Evolutionary conservation across 2,888 invertebrate species (phyloP), one percentile per base, ranked within the genome.

Genomic region (Cheilosia scutellata): DNA sequence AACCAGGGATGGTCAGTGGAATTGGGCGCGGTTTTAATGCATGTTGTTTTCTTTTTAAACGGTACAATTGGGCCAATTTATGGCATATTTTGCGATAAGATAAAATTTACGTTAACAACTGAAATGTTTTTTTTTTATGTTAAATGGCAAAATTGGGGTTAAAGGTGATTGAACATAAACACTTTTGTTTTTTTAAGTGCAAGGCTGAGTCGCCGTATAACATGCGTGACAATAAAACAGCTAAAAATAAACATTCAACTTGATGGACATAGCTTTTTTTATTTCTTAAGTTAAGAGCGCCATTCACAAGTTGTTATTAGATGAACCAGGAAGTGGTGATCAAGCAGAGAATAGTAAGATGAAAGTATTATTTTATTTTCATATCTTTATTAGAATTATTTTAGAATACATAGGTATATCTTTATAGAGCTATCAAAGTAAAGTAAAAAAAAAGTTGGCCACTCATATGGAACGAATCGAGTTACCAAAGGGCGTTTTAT

Each of bases 141-240:
- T 25, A 13, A 51, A 5, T 27, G 51, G 3, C 27, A 9, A 53
- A 70, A 70, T 62, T 76, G 60, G 62, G 84, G 84, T 80, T 80
- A 80, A 49, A 75, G 84, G 75, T 84, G 84, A 75, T 57, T 75
- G 75, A 71, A 76, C 80, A 80, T 60, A 27, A 51, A 27, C 51
- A 27, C 9, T 72, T 31, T 70, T 65, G 58, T 29, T 47, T 47
- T 47, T 20, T 16, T 20, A 47, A 47, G 53, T 74, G 51, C 70
- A 80, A 84, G 84, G 84, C 57, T 66, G 27, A n/a, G 60, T 27
- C 44, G 47, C 44, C 44, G 44, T 47, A 9, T 58, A 51, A 70
- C 49, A 11, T 60, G 16, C 29, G 53, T 9, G 44, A 72, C 42
- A 60, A 37, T 37, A 37, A 37, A 53, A 58, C 37, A 42, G 20